phyloP scores from a whole-genome alignment of 2,113 vertebrate genomes.

The Paramisgurnus dabryanus region DNA sequence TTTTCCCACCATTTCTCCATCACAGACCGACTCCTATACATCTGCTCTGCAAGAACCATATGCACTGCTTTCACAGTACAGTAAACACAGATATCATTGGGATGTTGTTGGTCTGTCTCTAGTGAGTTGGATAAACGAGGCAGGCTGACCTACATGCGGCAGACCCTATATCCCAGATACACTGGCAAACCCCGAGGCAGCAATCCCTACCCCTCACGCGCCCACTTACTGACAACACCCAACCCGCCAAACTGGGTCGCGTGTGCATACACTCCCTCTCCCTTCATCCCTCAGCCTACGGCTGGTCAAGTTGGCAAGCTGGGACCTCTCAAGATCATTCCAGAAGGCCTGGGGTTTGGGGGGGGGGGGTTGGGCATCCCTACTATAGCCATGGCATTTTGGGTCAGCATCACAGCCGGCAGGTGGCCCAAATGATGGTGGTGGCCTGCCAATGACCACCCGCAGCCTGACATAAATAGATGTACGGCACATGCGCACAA shows the following conservation, averaged over 20 bases:
- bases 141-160: constrained; percentile 75
- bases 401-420: constrained; percentile 22
- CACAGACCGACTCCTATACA: neutral
- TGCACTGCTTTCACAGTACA: neutral
- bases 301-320: constrained; percentile 20
- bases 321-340: constrained; percentile 17
- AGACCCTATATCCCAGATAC: constrained; percentile 67
- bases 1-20: neutral
- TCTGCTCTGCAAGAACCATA: neutral
- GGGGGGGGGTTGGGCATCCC: constrained; percentile 33
- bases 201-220: constrained; percentile 58
- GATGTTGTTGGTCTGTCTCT: constrained; percentile 22
- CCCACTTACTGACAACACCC: constrained; percentile 45
- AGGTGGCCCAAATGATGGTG: constrained; percentile 21
- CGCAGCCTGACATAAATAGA: neutral
- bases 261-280: constrained; percentile 39
- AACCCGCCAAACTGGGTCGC: constrained; percentile 63
- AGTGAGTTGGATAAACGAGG: constrained; percentile 39
- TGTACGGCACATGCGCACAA: neutral
- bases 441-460: constrained; percentile 26
- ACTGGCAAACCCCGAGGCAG: constrained; percentile 62
- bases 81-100: neutral
- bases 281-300: constrained; percentile 16
- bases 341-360: constrained; percentile 35
- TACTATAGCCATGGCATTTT: constrained; percentile 10